phyloP scores from a whole-genome alignment of 2,888 invertebrate species.

The Nesidiocoris tenuis region DNA sequence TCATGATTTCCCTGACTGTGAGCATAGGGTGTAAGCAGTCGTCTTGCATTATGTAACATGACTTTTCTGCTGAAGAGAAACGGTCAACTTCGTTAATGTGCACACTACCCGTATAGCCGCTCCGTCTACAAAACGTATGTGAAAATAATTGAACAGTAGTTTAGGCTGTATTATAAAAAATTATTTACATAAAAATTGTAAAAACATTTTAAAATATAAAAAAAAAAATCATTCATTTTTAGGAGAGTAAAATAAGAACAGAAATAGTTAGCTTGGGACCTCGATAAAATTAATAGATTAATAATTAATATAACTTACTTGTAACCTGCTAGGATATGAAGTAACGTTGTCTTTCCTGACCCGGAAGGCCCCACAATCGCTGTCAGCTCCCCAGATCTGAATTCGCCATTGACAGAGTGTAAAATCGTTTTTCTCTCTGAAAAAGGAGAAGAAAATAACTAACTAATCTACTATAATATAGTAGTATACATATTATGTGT shows the following conservation, averaged over 20 bases:
- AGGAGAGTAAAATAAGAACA: not conserved
- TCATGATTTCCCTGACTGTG: conserved; percentile 82
- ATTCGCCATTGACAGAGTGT: conserved; percentile 61
- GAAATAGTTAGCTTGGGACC: not conserved
- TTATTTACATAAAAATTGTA: not conserved
- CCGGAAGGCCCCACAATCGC: conserved; percentile 71
- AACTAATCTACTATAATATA: too few species aligned
- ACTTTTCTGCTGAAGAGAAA: conserved; percentile 10
- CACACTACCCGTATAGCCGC: conserved; percentile 29
- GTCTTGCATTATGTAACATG: conserved; percentile 83
- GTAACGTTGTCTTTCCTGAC: conserved; percentile 73
- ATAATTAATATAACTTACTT: conserved; percentile 56
- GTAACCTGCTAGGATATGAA: conserved; percentile 72
- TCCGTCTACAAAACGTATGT: not conserved
- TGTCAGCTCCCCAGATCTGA: conserved; percentile 63
- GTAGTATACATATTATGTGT: too few species aligned
- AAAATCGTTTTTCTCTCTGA: conserved; percentile 56
- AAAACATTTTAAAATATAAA: too few species aligned
- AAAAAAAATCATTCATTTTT: too few species aligned
- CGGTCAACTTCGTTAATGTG: conserved; percentile 24
- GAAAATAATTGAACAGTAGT: too few species aligned
- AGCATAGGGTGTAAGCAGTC: conserved; percentile 78
- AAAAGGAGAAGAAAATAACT: conserved; percentile 2
- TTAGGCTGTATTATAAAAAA: not conserved
- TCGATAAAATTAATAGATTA: not conserved